A percentile compares a stretch with the other conserved stretches of the same genome.
phyloP scores from a whole-genome alignment of 2,888 invertebrate species.

The Phlogophora meticulosa region DNA sequence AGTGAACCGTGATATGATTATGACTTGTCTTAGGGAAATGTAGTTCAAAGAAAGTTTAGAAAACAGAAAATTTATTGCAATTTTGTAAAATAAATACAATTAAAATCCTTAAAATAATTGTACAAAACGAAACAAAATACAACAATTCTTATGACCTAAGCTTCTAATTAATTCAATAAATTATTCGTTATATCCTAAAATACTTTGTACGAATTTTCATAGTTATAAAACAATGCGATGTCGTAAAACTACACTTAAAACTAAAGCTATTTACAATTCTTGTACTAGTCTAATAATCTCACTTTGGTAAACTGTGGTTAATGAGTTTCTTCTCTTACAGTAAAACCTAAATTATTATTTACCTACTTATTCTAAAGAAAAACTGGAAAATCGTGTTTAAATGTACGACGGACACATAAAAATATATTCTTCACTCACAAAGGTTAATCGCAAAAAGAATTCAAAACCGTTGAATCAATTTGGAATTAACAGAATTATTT shows the following conservation, averaged over 20 bases:
- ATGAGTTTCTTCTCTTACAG: constrained; percentile 78
- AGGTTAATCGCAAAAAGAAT: constrained; percentile 14
- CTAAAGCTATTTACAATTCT: constrained; percentile 78
- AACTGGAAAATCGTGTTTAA: constrained; percentile 43
- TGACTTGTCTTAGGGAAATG: constrained; percentile 5
- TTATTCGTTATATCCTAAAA: constrained; percentile 81
- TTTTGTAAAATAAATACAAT: constrained; percentile 88
- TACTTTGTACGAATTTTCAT: constrained; percentile 87
- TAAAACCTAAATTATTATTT: constrained; percentile 49
- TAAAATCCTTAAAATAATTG: constrained; percentile 84
- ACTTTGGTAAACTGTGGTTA: constrained; percentile 92
- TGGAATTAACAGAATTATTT: not conserved
- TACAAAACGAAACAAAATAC: constrained; percentile 89
- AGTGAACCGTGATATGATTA: too few relatives aligned
- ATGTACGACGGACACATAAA: not conserved
- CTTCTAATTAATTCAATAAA: constrained; percentile 82
- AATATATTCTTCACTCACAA: not conserved
- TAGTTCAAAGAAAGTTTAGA: constrained; percentile 69
- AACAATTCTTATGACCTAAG: constrained; percentile 83
- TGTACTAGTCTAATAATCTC: constrained; percentile 89
- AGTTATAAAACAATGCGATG: constrained; percentile 67
- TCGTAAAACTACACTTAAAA: constrained; percentile 56
- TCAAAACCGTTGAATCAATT: constrained; percentile 9
- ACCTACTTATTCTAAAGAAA: constrained; percentile 43
- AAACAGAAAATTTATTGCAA: constrained; percentile 87